Evolutionary conservation across 2,888 invertebrate genomes (phyloP), one percentile per base, ranked within the genome.

Genomic region (Luperina nickerlii): DNA sequence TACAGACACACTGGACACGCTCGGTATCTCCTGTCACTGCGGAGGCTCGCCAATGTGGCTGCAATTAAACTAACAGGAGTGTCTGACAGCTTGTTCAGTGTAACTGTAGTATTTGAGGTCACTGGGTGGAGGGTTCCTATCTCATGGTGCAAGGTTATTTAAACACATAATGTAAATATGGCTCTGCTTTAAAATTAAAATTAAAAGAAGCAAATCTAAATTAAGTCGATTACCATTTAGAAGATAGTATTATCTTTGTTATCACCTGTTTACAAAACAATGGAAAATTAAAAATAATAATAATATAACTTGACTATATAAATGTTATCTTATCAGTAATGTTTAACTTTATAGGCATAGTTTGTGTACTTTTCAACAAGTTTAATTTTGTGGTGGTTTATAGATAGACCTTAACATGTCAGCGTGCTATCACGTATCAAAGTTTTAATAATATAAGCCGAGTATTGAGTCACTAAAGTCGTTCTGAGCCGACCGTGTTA

Each of bases 391-490:
- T 60, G 38, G 42, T 76, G 69, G 57, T 71, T 63, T 48, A 42
- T 20, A 48, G 15, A 54, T 45, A 60, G 7, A 66, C 27, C 0
- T 71, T 67, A 60, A 51, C 3, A 66, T 18, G 38, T 51, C 8
- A 42, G 20, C 62, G 51, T 18, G 24, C 27, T 63, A 20, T 62
- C 8, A 62, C 18, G 38, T 71, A 20, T 54, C 1, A 9, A 15
- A 20, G 0, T 51, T 7, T 18, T 27, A 32, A 51, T 63, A 74
- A 71, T 82, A 86, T 86, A 86, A 86, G 85, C 83, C 85, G 86
- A 79, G 86, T 85, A 83, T 54, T 63, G 1, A 73, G 45, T 65
- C 20, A 38, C 13, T 15, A 45, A 54, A 67, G 51, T 76, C 54
- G 32, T 7, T n/a, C 24, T 45, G 67, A 72, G 51, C 18, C 81